phyloP scores from a whole-genome alignment of 2,888 invertebrate genomes.

The Lathronympha strigana region DNA sequence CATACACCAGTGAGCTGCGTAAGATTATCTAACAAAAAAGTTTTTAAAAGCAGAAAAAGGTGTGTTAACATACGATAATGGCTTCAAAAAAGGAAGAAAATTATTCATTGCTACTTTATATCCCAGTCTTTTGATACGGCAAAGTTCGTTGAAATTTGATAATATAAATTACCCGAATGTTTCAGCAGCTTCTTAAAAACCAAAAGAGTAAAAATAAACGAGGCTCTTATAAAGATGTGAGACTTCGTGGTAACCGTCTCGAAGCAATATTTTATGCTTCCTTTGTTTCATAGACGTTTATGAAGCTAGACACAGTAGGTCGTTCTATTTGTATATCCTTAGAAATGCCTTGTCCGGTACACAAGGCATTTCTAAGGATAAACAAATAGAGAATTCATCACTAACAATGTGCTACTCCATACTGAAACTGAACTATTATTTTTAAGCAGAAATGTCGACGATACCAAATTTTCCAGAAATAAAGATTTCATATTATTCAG shows the following conservation, averaged over 20 bases:
- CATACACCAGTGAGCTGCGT: neutral
- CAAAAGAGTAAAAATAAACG: conserved; percentile 21
- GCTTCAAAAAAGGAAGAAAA: neutral
- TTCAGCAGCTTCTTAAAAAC: neutral
- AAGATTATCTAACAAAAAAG: neutral
- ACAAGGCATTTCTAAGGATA: too few relatives aligned
- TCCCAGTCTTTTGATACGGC: neutral
- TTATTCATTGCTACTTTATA: neutral
- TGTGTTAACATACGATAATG: neutral
- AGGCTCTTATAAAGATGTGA: conserved; percentile 17
- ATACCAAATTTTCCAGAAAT: too few relatives aligned
- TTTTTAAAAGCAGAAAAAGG: neutral
- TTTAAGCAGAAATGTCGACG: too few relatives aligned
- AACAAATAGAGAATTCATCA: too few relatives aligned
- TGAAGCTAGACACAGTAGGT: too few relatives aligned
- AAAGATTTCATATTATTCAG: too few relatives aligned
- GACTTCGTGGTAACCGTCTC: conserved; percentile 11
- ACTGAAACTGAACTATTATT: too few relatives aligned
- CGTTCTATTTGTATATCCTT: too few relatives aligned
- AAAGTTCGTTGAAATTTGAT: neutral
- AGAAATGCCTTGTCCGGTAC: too few relatives aligned
- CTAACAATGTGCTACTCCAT: too few relatives aligned
- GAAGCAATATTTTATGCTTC: conserved; percentile 21
- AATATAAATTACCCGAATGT: conserved; percentile 20
- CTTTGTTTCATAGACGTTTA: neutral